Conservation (phyloP, 2,888 invertebrate genomes). For the Mesorhabditis belari region DNA sequence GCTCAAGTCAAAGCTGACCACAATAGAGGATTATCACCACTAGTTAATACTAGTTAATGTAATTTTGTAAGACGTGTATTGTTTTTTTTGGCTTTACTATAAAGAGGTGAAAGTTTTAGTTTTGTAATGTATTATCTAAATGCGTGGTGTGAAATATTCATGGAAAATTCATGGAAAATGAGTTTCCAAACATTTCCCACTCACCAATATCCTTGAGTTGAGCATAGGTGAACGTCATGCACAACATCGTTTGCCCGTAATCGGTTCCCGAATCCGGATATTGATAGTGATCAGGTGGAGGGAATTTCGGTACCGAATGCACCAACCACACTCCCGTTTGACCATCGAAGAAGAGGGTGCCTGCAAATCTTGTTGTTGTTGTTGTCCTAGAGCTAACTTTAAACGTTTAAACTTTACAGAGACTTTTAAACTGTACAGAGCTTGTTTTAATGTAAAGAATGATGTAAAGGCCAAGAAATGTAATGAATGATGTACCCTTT, state of each 20-base stretch:
- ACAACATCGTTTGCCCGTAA: slow-evolving; percentile 81
- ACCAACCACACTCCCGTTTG: slow-evolving; percentile 76
- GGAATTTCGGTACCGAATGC: slow-evolving; percentile 85
- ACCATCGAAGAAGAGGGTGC: slow-evolving; percentile 66
- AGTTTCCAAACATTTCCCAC: slow-evolving; percentile 1
- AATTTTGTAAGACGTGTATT: too few species aligned
- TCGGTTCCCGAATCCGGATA: slow-evolving; percentile 71
- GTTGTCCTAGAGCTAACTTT: too few species aligned
- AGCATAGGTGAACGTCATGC: slow-evolving; percentile 68
- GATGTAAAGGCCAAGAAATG: not conserved
- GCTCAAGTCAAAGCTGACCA: too few species aligned
- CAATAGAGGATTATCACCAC: too few species aligned
- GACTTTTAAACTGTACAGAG: too few species aligned
- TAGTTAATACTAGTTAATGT: too few species aligned
- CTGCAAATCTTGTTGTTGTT: slow-evolving; percentile 3
- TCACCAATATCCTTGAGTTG: slow-evolving; percentile 68
- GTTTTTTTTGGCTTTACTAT: too few species aligned
- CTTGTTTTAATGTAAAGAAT: too few species aligned
- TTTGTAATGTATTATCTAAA: too few species aligned
- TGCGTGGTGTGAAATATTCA: too few species aligned
- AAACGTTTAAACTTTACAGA: too few species aligned
- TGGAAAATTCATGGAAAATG: not conserved
- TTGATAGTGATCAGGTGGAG: slow-evolving; percentile 56
- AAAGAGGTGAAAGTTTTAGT: too few species aligned
- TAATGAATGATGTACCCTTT: slow-evolving; percentile 15